phyloP scores from a whole-genome alignment of 1,140 invertebrate species.

The Euglossa dilemma region DNA sequence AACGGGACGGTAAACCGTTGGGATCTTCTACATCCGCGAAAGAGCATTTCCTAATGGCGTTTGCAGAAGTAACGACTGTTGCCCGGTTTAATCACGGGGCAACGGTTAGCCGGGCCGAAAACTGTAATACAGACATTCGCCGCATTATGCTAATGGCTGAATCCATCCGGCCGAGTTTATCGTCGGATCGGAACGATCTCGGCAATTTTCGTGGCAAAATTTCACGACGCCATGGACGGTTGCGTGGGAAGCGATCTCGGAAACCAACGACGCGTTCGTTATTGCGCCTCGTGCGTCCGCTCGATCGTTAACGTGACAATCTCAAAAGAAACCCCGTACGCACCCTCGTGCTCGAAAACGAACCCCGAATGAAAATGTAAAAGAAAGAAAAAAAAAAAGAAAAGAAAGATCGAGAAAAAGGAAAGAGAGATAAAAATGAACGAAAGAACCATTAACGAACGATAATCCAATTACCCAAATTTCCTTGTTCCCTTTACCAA shows the following conservation, averaged over 20 bases:
- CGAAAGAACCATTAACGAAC: background rate
- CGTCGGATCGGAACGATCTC: constrained; percentile 35
- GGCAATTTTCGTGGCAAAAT: constrained; percentile 10
- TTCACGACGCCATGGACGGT: constrained; percentile 15
- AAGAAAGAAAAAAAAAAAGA: background rate
- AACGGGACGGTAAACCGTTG: background rate
- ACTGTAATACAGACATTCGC: constrained; percentile 34
- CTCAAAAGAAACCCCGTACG: no score
- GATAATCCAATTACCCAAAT: constrained; percentile 2
- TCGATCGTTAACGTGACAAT: no score
- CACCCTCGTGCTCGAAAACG: no score
- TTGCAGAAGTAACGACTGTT: constrained; percentile 1
- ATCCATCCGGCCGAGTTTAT: constrained; percentile 52
- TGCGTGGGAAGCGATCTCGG: constrained; percentile 33
- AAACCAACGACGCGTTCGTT: constrained; percentile 14
- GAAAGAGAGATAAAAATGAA: no score
- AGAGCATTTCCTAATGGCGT: background rate
- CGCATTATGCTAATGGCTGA: constrained; percentile 52
- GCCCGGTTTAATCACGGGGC: background rate
- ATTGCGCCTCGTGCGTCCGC: no score
- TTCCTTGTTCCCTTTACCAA: background rate
- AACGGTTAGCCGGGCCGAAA: background rate
- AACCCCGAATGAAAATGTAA: background rate
- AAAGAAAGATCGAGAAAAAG: background rate
- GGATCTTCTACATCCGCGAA: background rate